A percentile compares a stretch with the other conserved stretches of the same genome.
Conservation (phyloP, 2,113 vertebrate species). For the Blennius ocellaris region DNA sequence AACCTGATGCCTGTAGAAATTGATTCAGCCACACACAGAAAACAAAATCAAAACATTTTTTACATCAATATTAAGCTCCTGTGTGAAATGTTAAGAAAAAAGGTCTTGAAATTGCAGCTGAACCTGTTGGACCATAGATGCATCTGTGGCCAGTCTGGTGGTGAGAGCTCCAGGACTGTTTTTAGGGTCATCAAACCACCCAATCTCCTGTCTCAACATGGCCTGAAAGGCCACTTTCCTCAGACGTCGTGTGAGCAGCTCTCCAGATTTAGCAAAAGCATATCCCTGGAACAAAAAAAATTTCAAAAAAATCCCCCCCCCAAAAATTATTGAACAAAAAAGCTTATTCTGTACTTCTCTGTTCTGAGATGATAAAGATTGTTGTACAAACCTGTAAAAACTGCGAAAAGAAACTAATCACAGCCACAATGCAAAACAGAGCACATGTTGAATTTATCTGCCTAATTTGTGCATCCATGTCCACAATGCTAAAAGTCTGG, state of each 20-base stretch:
- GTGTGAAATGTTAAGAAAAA: not conserved
- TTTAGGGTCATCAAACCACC: slow-evolving; percentile 83
- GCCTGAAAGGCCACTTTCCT: slow-evolving; percentile 83
- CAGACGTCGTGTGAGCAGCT: slow-evolving; percentile 82
- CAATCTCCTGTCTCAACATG: slow-evolving; percentile 82
- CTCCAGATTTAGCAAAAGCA: slow-evolving; percentile 85
- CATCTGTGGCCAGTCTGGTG: slow-evolving; percentile 84
- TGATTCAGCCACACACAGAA: not conserved
- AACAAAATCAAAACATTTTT: slow-evolving; percentile 9
- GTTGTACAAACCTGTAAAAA: slow-evolving; percentile 79
- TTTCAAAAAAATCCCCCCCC: no score
- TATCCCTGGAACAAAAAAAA: slow-evolving; percentile 71
- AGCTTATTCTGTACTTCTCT: not conserved
- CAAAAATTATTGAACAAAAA: not conserved
- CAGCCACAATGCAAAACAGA: slow-evolving; percentile 79
- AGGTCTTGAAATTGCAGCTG: slow-evolving; percentile 24
- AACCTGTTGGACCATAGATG: slow-evolving; percentile 85
- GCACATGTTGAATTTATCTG: slow-evolving; percentile 79
- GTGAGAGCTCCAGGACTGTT: slow-evolving; percentile 85
- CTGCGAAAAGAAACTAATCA: slow-evolving; percentile 80
- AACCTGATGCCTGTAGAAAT: slow-evolving; percentile 79
- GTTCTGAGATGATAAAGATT: not conserved
- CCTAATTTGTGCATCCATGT: slow-evolving; percentile 68
- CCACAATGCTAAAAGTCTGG: slow-evolving; percentile 81
- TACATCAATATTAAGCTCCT: not conserved